Conservation (phyloP, 2,113 vertebrate genomes). For the Turnix velox region DNA sequence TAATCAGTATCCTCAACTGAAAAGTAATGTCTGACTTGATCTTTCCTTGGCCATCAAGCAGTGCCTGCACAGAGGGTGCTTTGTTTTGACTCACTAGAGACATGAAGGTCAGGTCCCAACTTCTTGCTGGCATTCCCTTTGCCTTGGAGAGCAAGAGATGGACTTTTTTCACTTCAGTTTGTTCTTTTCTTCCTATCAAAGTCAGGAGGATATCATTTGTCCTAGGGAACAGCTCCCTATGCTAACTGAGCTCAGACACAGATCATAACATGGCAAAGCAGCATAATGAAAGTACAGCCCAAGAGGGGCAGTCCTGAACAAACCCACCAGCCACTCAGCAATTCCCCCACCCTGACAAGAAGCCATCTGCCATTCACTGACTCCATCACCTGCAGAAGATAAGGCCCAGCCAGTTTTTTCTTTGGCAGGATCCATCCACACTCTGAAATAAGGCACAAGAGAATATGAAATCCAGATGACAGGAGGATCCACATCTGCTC, state of each 20-base stretch:
- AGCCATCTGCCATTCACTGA: background rate
- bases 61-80: slow-evolving; percentile 29
- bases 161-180: background rate
- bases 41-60: slow-evolving; percentile 46
- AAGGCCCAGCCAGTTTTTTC: background rate
- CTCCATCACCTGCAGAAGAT: background rate
- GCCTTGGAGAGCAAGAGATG: background rate
- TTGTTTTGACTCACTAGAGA: slow-evolving; percentile 30
- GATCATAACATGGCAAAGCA: background rate
- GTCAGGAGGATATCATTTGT: background rate
- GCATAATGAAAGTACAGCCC: background rate
- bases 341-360: background rate
- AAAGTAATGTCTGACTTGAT: slow-evolving; percentile 59
- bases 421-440: slow-evolving; percentile 22
- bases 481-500: background rate
- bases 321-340: background rate
- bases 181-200: background rate
- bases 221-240: background rate
- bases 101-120: slow-evolving; percentile 40
- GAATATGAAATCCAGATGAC: slow-evolving; percentile 25
- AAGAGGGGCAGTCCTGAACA: background rate
- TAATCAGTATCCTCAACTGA: slow-evolving; percentile 53
- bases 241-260: background rate
- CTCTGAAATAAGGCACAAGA: background rate
- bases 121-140: slow-evolving; percentile 12